These are phyloP conservation scores for Ceratitis capitata DNA, from an alignment of 1,140 invertebrate species.

Conservation along the genomic window DNA sequence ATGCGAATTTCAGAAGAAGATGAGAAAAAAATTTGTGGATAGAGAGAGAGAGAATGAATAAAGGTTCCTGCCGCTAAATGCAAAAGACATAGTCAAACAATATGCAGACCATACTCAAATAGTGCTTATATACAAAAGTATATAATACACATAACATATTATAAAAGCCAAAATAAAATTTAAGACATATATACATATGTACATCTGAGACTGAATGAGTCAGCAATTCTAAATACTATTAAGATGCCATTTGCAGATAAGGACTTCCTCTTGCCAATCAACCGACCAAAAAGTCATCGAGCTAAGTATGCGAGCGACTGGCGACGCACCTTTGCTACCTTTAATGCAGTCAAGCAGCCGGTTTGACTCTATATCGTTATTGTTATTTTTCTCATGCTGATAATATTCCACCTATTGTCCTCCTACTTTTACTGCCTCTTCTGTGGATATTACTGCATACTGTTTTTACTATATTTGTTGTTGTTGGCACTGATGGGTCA, in stretches of 20 bases:
- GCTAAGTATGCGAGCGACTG: background rate
- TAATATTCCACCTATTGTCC: too few species aligned
- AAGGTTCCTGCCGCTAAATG: background rate
- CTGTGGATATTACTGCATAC: background rate
- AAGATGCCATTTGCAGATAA: conserved; percentile 35
- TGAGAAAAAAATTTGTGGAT: background rate
- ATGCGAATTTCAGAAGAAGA: background rate
- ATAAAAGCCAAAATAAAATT: background rate
- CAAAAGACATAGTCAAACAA: too few species aligned
- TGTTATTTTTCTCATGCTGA: background rate
- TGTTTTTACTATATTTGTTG: background rate
- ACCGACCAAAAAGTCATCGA: background rate
- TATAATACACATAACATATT: too few species aligned
- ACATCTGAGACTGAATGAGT: background rate
- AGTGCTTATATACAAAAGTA: too few species aligned
- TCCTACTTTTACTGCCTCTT: background rate
- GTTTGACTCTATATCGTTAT: conserved; percentile 21
- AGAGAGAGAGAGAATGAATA: background rate
- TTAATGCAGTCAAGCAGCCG: background rate
- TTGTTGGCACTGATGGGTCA: background rate
- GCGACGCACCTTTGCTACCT: conserved; percentile 9
- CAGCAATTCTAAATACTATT: conserved; percentile 35
- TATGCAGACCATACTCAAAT: too few species aligned
- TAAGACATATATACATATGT: background rate
- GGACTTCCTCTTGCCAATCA: background rate